These are phyloP conservation scores for Motacilla alba DNA, from an alignment of 2,113 vertebrate species.

Conservation along the genomic window DNA sequence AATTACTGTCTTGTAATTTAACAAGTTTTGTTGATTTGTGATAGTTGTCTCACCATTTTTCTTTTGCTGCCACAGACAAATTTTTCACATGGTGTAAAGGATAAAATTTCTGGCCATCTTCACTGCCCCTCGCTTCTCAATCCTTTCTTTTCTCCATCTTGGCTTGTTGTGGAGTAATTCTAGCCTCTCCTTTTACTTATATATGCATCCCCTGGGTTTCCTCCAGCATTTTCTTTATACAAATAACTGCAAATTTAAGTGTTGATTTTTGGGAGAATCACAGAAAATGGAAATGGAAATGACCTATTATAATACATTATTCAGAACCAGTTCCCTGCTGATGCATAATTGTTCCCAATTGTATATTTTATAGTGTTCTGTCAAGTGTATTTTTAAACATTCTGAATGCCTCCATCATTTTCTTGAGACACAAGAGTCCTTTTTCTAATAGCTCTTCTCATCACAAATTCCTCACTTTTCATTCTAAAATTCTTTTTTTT, in stretches of 20 bases:
- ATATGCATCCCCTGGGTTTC: constrained; percentile 47
- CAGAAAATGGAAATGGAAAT: constrained; percentile 60
- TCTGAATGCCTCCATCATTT: constrained; percentile 25
- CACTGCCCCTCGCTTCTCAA: background rate
- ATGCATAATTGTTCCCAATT: constrained; percentile 55
- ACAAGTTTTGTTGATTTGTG: background rate
- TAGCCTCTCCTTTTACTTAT: constrained; percentile 41
- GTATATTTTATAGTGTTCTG: constrained; percentile 52
- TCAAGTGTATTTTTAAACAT: constrained; percentile 57
- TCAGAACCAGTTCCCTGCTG: constrained; percentile 50
- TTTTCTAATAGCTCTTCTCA: background rate
- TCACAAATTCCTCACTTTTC: background rate
- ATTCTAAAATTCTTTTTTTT: background rate
- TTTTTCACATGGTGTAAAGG: background rate
- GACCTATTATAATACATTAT: constrained; percentile 64
- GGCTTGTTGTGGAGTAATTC: constrained; percentile 41
- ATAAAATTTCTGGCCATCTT: constrained; percentile 29
- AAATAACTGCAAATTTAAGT: constrained; percentile 61
- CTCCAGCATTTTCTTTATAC: constrained; percentile 51
- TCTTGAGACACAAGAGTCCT: constrained; percentile 14
- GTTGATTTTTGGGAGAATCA: constrained; percentile 63
- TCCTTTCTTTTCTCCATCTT: constrained; percentile 24
- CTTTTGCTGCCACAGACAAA: background rate
- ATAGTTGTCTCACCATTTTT: background rate
- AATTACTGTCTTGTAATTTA: background rate